phyloP scores from a whole-genome alignment of 2,113 vertebrate genomes.

The Phyllostomus hastatus region DNA sequence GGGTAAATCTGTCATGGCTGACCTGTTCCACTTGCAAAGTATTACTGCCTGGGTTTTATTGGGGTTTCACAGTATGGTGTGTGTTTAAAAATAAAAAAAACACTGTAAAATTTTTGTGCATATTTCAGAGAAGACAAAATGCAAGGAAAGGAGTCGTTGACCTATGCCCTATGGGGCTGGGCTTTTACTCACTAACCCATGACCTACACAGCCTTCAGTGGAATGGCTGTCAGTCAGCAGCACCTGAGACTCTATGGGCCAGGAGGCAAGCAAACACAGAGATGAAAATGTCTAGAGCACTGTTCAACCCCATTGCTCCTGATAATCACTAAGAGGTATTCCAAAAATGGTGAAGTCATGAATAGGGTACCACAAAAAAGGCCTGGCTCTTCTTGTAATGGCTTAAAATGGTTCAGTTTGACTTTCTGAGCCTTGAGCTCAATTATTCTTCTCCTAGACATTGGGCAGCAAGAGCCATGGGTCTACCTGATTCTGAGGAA shows the following conservation, averaged over 20 bases:
- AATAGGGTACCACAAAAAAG: neutral
- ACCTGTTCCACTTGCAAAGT: constrained; percentile 40
- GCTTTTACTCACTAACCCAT: neutral
- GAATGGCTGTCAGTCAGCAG: neutral
- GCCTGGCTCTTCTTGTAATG: neutral
- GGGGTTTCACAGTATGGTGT: constrained; percentile 12
- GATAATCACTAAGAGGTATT: neutral
- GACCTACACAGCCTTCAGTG: neutral
- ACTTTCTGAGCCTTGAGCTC: neutral
- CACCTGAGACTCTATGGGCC: neutral
- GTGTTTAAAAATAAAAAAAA: constrained; percentile 51
- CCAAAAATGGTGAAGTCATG: neutral
- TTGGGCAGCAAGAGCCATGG: neutral
- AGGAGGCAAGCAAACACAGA: neutral
- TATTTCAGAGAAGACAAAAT: constrained; percentile 1
- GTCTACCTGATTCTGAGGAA: neutral
- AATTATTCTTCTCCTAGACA: neutral
- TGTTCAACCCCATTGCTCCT: neutral
- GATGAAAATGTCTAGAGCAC: neutral
- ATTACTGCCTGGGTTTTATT: constrained; percentile 47
- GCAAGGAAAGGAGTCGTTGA: neutral
- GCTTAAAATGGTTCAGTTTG: neutral
- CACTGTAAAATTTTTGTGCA: neutral
- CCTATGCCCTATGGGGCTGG: neutral
- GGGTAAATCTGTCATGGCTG: constrained; percentile 17